These are phyloP conservation scores for Macaria notata DNA, from an alignment of 2,888 invertebrate species.

Conservation along the genomic window DNA sequence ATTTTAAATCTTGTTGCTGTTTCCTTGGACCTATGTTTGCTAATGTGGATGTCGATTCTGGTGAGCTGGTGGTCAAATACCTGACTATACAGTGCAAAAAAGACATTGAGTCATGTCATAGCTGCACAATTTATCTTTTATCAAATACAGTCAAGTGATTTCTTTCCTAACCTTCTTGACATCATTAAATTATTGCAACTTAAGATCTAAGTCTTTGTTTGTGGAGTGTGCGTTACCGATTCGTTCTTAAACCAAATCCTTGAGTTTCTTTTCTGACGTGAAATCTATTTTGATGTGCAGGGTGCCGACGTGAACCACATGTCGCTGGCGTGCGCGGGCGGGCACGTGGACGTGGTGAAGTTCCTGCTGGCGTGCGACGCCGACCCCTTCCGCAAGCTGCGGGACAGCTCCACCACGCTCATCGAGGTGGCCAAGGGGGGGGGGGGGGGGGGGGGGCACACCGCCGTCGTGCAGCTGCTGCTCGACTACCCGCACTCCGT, in stretches of 20 bases:
- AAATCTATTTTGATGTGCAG: conserved; percentile 34
- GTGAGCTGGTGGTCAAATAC: too few species aligned
- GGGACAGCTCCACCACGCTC: conserved; percentile 99
- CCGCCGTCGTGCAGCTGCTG: conserved; percentile 95
- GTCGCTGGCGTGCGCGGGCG: conserved; percentile 97
- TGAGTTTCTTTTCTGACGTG: too few species aligned
- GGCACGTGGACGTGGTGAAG: conserved; percentile 96
- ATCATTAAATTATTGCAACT: not conserved
- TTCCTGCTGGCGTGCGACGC: conserved; percentile 94
- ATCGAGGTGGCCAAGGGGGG: conserved; percentile 99
- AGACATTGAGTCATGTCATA: too few species aligned
- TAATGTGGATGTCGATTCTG: too few species aligned
- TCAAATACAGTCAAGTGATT: not conserved
- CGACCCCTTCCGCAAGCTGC: conserved; percentile 97
- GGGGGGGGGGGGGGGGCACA: too few species aligned
- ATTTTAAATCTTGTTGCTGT: too few species aligned
- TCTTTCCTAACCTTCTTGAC: not conserved
- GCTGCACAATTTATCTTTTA: not conserved
- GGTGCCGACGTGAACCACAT: conserved; percentile 82
- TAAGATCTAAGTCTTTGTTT: not conserved
- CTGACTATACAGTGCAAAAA: too few species aligned
- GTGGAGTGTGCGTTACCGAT: too few species aligned
- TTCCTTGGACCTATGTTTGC: too few species aligned
- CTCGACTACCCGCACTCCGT: conserved; percentile 96
- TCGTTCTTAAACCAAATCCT: too few species aligned